Evolutionary conservation across 2,113 vertebrate genomes (phyloP).

Genomic region (Phalacrocorax brasilianus): DNA sequence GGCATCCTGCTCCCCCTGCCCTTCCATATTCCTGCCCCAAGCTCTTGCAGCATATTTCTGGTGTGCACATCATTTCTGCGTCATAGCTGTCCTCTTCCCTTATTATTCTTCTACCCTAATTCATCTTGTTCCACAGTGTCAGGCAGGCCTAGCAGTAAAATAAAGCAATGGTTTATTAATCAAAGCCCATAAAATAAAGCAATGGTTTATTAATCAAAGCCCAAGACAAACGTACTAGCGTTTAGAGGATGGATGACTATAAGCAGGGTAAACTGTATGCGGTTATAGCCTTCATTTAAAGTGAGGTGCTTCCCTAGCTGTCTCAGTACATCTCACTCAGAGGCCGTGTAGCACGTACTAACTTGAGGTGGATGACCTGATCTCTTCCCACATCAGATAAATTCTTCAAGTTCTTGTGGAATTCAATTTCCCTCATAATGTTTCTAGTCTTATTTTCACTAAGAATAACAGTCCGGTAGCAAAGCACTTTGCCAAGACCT

Average conservation of each 20-base stretch:
- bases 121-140: neutral
- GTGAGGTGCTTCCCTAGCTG: neutral
- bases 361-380: neutral
- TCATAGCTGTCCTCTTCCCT: neutral
- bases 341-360: neutral
- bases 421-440: neutral
- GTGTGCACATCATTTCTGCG: neutral
- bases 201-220: neutral
- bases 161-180: constrained; percentile 1
- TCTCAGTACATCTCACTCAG: neutral
- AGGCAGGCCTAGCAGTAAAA: neutral
- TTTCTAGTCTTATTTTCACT: neutral
- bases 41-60: neutral
- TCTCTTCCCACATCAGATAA: neutral
- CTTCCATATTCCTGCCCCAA: neutral
- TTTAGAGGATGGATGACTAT: neutral
- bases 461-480: neutral
- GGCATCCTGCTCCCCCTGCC: neutral
- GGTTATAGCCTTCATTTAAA: neutral
- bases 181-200: neutral
- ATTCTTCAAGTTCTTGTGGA: neutral
- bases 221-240: neutral
- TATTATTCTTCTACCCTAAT: neutral
- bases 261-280: neutral
- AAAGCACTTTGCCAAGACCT: neutral